Conservation (phyloP, 2,888 invertebrate species). For the Lithosia quadra region DNA sequence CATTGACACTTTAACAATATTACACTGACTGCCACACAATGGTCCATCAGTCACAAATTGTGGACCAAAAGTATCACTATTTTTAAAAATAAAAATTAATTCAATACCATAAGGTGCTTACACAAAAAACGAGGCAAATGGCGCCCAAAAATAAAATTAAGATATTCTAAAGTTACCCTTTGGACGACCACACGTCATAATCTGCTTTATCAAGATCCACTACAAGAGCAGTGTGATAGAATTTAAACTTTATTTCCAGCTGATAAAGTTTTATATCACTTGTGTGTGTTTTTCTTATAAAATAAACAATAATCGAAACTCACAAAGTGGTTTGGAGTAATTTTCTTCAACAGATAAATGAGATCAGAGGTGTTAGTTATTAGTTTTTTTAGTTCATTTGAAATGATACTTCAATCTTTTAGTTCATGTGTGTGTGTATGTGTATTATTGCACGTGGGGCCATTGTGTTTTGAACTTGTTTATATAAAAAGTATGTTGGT, state of each 20-base stretch:
- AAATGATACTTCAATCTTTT: slow-evolving; percentile 25
- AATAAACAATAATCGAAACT: slow-evolving; percentile 53
- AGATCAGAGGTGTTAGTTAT: slow-evolving; percentile 55
- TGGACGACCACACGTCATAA: slow-evolving; percentile 61
- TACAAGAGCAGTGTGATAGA: slow-evolving; percentile 24
- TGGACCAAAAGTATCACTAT: slow-evolving; percentile 37
- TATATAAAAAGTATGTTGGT: neutral
- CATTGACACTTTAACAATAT: slow-evolving; percentile 30
- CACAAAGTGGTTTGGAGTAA: slow-evolving; percentile 53
- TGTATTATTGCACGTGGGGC: slow-evolving; percentile 10
- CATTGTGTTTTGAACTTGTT: neutral
- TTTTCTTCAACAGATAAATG: slow-evolving; percentile 57
- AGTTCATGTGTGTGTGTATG: neutral
- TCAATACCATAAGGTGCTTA: slow-evolving; percentile 53
- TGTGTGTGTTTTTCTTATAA: slow-evolving; percentile 27
- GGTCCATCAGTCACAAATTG: slow-evolving; percentile 37
- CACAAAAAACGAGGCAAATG: slow-evolving; percentile 57
- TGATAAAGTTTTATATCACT: slow-evolving; percentile 29
- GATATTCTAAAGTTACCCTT: slow-evolving; percentile 67
- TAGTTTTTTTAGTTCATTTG: slow-evolving; percentile 46
- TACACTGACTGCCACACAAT: slow-evolving; percentile 39
- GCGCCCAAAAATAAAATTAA: slow-evolving; percentile 69
- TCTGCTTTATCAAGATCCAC: slow-evolving; percentile 61
- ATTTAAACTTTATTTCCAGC: slow-evolving; percentile 34
- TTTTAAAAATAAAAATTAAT: slow-evolving; percentile 45